phyloP scores from a whole-genome alignment of 2,888 invertebrate genomes.

The Bembecia ichneumoniformis region DNA sequence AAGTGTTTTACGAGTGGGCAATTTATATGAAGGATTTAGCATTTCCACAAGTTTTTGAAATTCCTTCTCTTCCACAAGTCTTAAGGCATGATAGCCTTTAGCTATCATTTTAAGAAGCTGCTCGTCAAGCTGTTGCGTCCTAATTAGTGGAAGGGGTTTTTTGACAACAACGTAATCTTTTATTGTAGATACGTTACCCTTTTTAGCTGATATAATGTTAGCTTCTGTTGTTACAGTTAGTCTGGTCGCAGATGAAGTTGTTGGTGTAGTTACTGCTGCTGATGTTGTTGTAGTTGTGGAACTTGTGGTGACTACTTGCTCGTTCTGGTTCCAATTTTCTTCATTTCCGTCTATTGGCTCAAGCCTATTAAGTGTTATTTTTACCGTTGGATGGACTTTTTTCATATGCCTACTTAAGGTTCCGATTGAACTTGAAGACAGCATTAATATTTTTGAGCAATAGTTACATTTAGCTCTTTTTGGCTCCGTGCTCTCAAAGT shows the following conservation, averaged over 20 bases:
- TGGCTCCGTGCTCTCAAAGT: no score
- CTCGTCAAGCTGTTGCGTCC: not conserved
- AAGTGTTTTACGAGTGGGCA: slow-evolving; percentile 6
- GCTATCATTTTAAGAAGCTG: slow-evolving; percentile 5
- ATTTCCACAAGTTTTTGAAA: slow-evolving; percentile 2
- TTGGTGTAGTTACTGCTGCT: not conserved
- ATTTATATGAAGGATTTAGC: slow-evolving; percentile 3
- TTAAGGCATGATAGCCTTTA: slow-evolving; percentile 3
- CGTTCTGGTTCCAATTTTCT: not conserved
- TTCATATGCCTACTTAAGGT: not conserved
- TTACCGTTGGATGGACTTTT: not conserved
- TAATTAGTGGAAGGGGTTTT: not conserved
- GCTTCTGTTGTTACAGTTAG: not conserved
- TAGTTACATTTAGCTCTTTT: no score
- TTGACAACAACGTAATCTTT: not conserved
- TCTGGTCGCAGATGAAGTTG: not conserved
- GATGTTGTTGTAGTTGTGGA: no score
- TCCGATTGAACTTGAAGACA: not conserved
- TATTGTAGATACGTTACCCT: no score
- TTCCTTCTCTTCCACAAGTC: slow-evolving; percentile 5
- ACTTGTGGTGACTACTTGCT: not conserved
- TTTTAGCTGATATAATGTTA: not conserved
- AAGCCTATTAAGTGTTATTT: not conserved
- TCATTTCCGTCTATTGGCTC: not conserved
- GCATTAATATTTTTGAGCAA: not conserved